Evolutionary conservation across 2,888 invertebrate genomes (phyloP).

Genomic region (Zygogramma bicolorata): DNA sequence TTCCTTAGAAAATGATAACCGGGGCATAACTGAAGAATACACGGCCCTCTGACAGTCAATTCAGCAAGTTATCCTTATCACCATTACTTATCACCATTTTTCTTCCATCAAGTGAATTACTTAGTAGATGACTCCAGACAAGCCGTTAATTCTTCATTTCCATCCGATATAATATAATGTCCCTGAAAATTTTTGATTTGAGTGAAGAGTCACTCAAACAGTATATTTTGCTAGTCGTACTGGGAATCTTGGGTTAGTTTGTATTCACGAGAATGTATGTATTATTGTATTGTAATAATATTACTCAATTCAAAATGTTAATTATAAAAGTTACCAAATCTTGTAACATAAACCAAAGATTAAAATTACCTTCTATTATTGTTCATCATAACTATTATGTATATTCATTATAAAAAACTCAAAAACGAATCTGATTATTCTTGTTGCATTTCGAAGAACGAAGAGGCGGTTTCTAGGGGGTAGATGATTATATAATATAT

Average conservation of each 20-base stretch:
- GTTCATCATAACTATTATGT: not conserved
- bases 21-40: constrained; percentile 35
- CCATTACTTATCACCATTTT: too few species aligned
- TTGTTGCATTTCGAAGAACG: too few species aligned
- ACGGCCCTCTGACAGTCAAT: constrained; percentile 2
- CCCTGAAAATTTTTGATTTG: not conserved
- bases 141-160: too few species aligned
- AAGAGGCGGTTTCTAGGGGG: too few species aligned
- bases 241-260: not conserved
- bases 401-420: not conserved
- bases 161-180: too few species aligned
- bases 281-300: not conserved
- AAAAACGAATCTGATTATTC: not conserved
- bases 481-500: too few species aligned
- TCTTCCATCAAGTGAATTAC: too few species aligned
- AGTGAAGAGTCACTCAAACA: not conserved
- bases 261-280: not conserved
- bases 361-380: not conserved
- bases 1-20: constrained; percentile 55
- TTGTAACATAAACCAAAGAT: not conserved
- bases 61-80: not conserved
- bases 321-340: not conserved
- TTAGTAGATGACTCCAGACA: too few species aligned
- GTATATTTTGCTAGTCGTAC: not conserved
- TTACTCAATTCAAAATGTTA: not conserved